A percentile compares a stretch with the other conserved stretches of the same genome.
Conservation (phyloP, 2,797 vertebrate species). For the Avahi laniger region DNA sequence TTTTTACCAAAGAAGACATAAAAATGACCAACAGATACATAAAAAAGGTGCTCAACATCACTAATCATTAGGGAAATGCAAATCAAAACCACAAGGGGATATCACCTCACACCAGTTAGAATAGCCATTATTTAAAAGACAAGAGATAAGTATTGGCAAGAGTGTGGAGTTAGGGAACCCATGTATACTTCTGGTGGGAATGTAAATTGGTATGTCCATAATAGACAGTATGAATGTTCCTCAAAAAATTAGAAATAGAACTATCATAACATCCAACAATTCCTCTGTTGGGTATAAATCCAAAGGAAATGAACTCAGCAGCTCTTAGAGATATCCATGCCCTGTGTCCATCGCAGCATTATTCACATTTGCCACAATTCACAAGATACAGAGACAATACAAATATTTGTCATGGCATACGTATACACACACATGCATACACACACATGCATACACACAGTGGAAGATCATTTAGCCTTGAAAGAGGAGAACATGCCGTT, state of each 20-base stretch:
- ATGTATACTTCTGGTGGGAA: not conserved
- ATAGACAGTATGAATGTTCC: not conserved
- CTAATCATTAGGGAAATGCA: not conserved
- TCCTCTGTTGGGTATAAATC: not conserved
- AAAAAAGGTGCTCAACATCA: not conserved
- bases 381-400: not conserved
- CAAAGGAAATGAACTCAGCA: not conserved
- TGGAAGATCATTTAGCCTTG: not conserved
- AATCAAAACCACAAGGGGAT: not conserved
- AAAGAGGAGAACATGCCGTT: not conserved
- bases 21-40: not conserved
- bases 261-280: not conserved
- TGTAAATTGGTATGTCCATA: not conserved
- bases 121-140: not conserved
- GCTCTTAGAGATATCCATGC: not conserved
- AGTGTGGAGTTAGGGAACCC: not conserved
- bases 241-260: not conserved
- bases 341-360: not conserved
- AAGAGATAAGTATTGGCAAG: not conserved
- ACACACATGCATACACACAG: not conserved
- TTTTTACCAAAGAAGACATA: not conserved
- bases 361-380: not conserved
- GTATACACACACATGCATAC: not conserved
- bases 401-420: not conserved
- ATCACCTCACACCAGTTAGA: not conserved